Percentiles rank a stretch among this genome's conserved stretches.
Evolutionary conservation across 2,797 vertebrate species (phyloP).

Genomic region (Neomorphus geoffroyi): DNA sequence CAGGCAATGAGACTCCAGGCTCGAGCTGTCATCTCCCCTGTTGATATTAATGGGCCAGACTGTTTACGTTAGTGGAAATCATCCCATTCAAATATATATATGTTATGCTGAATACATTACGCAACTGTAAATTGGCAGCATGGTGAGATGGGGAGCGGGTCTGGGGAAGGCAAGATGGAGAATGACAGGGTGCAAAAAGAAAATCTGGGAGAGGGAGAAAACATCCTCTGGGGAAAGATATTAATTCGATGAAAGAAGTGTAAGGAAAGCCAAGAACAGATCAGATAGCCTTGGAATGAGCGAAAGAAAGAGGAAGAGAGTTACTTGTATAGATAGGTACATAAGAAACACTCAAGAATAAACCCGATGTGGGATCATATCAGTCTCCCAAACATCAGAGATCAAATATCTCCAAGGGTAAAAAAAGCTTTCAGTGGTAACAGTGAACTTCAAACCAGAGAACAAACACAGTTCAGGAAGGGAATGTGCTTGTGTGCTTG

Average conservation of each 20-base stretch:
- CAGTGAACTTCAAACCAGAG: background rate
- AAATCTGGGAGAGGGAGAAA: background rate
- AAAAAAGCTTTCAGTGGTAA: background rate
- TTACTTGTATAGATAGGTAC: background rate
- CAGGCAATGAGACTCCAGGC: slow-evolving; percentile 42
- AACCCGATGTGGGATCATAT: background rate
- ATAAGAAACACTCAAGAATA: background rate
- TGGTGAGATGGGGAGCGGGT: background rate
- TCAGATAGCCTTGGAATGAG: slow-evolving; percentile 28
- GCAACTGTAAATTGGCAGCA: background rate
- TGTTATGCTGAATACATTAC: background rate
- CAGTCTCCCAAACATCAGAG: background rate
- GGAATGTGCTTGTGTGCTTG: background rate
- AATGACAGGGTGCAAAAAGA: slow-evolving; percentile 21
- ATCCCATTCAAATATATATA: slow-evolving; percentile 22
- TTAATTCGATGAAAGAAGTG: background rate
- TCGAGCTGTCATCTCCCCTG: slow-evolving; percentile 35
- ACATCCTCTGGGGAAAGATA: background rate
- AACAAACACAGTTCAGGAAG: background rate
- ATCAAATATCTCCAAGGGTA: background rate
- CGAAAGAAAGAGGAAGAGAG: background rate
- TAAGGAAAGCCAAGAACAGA: slow-evolving; percentile 21
- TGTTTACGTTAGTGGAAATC: slow-evolving; percentile 25
- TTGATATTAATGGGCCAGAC: slow-evolving; percentile 55
- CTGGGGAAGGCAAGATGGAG: background rate